Evolutionary conservation across 1,140 invertebrate genomes (phyloP).

Genomic region (Brachionus plicatilis): DNA sequence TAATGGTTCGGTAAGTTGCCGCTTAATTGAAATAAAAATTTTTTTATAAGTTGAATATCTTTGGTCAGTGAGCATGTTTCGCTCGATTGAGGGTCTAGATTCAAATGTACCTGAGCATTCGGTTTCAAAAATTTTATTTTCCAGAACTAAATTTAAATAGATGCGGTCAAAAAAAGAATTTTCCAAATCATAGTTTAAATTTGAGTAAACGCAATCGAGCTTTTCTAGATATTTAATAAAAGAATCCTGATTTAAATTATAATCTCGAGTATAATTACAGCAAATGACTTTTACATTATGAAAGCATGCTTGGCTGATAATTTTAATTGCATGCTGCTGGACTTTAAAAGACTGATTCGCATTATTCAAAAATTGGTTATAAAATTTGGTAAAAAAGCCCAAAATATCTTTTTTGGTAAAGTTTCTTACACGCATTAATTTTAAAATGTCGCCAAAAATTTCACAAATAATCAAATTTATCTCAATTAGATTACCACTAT

Average conservation of each 20-base stretch:
- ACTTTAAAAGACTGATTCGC: neutral
- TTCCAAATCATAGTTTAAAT: neutral
- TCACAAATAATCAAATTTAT: neutral
- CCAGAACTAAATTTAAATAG: neutral
- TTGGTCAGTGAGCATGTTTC: neutral
- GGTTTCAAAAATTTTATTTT: conserved; percentile 13
- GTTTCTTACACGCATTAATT: neutral
- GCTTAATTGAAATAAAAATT: neutral
- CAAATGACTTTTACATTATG: neutral
- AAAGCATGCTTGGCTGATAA: neutral
- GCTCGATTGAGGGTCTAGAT: neutral
- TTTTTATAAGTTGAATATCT: conserved; percentile 13
- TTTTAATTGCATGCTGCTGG: neutral
- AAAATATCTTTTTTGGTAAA: neutral
- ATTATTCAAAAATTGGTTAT: conserved; percentile 18
- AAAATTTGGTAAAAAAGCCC: neutral
- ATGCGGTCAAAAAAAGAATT: conserved; percentile 7
- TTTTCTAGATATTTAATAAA: neutral
- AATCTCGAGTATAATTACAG: neutral
- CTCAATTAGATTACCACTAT: neutral
- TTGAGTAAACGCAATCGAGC: neutral
- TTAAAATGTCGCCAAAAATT: neutral
- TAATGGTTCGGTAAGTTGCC: neutral
- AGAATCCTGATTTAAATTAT: neutral
- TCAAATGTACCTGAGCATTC: neutral